Base-by-base conservation (phyloP, 2,113 vertebrate genomes). In the Hydrochoerus hydrochaeris region DNA sequence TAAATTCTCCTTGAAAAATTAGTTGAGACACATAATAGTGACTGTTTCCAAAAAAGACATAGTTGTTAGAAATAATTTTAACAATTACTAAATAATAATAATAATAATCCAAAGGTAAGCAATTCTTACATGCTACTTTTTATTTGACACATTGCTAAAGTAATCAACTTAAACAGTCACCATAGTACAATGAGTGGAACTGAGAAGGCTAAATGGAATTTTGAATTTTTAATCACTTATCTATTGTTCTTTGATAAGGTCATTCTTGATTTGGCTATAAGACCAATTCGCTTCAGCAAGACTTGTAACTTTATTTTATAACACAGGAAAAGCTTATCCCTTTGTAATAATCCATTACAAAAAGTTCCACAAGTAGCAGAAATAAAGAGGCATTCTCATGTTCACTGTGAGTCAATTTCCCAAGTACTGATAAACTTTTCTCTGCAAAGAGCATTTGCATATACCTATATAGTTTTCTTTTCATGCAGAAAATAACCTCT, bases 61-160 rank as follows among this genome's bases (percentile, higher is more conserved):
- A 94, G 90, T 26, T 38, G 0, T 38, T 96, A 77, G 93, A 95
- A 85, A 83, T 58, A 89, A 91, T 95, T 97, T 91, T 96, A 26
- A 71, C 93, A 24, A 49, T 58, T 38, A 85, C 82, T 49, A 19
- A 58, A 22, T 88, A 38, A 52, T 57, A 30, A 58, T 77, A 81
- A 24, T 67, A 44, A 62, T 58, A 87, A 87, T 30, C 90, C 24
- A 75, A 22, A 63, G 6, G 16, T 57, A 87, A 94, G 60, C 1
- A 91, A 28, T 1, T 44, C 35, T 62, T 78, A 3, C 32, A 13
- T 52, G 5, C 3, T 81, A 6, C 20, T 52, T 88, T 92, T 78
- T 85, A 81, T 78, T 80, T 54, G 20, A 89, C 19, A 65, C 3
- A 71, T 73, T 22, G 69, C n/a, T 95, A 52, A 41, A 4, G 0